A percentile compares a stretch with the other conserved stretches of the same genome.
These are phyloP conservation scores for Mormyrus proboscirostris DNA, from an alignment of 2,797 vertebrate species.

Conservation along the genomic window DNA sequence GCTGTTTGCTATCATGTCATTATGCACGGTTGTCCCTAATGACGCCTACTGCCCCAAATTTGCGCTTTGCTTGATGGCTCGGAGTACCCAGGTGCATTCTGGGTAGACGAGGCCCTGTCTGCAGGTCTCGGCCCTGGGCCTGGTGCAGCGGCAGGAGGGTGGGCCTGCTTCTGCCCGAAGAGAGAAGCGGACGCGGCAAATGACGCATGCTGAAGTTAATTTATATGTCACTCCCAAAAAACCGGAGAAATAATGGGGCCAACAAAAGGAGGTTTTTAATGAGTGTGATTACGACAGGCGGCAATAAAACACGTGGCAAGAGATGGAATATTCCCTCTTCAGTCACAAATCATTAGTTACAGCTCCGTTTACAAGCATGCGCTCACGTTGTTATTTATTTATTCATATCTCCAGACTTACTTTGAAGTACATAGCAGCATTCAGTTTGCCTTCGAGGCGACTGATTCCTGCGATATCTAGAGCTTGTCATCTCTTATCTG, in stretches of 20 bases:
- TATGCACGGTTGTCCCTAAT: not conserved
- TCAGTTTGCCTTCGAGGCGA: not conserved
- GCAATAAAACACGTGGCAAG: slow-evolving; percentile 12
- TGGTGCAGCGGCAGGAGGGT: not conserved
- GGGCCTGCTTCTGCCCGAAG: not conserved
- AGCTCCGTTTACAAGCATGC: slow-evolving; percentile 2
- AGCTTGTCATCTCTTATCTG: slow-evolving; percentile 1
- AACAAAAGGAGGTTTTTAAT: slow-evolving; percentile 23
- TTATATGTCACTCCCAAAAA: slow-evolving; percentile 26
- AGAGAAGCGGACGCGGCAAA: not conserved
- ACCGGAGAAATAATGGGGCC: slow-evolving; percentile 23
- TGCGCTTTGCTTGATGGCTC: not conserved
- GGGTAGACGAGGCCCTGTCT: not conserved
- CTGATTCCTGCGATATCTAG: not conserved
- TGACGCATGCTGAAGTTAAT: slow-evolving; percentile 20
- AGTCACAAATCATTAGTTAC: slow-evolving; percentile 20
- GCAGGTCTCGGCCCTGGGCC: not conserved
- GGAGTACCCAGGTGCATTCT: not conserved
- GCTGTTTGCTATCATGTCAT: not conserved
- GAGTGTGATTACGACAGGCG: slow-evolving; percentile 19
- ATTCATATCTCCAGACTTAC: not conserved
- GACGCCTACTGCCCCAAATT: not conserved
- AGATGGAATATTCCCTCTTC: slow-evolving; percentile 11
- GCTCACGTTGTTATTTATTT: not conserved
- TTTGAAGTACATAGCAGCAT: slow-evolving; percentile 13